phyloP scores from a whole-genome alignment of 2,888 invertebrate species.

The Limnephilus marmoratus region DNA sequence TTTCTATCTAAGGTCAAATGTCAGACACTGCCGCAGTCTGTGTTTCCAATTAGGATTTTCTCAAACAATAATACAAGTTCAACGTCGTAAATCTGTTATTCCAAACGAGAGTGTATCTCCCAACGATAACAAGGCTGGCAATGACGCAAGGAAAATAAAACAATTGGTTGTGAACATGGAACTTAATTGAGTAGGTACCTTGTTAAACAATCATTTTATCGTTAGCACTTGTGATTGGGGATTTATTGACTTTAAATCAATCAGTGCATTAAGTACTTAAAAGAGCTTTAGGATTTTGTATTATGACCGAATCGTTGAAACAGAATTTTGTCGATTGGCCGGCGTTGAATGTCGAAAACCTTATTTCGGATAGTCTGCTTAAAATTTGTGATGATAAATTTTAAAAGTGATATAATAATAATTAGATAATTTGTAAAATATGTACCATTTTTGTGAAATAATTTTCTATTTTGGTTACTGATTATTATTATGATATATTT shows the following conservation, averaged over 20 bases:
- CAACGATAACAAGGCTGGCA: neutral
- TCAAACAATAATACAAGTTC: neutral
- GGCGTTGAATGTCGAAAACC: too few relatives aligned
- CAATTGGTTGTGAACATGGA: neutral
- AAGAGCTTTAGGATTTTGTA: neutral
- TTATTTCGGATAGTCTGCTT: too few relatives aligned
- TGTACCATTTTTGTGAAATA: too few relatives aligned
- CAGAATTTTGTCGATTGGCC: neutral
- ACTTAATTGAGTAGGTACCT: neutral
- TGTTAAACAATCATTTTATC: conserved; percentile 36
- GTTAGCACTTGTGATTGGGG: conserved; percentile 38
- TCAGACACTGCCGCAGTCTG: neutral
- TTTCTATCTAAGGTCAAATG: conserved; percentile 18
- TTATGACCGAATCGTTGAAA: neutral
- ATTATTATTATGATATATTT: too few relatives aligned
- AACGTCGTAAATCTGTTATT: neutral
- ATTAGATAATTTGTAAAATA: too few relatives aligned
- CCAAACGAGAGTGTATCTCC: neutral
- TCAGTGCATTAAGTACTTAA: conserved; percentile 2
- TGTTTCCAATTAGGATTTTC: neutral
- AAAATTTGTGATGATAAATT: too few relatives aligned
- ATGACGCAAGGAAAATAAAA: neutral
- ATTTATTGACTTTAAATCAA: conserved; percentile 52
- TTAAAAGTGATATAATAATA: too few relatives aligned
- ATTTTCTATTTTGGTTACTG: too few relatives aligned